These are phyloP conservation scores for Hippocampus barbouri DNA, from an alignment of 2,113 vertebrate species.

Conservation along the genomic window DNA sequence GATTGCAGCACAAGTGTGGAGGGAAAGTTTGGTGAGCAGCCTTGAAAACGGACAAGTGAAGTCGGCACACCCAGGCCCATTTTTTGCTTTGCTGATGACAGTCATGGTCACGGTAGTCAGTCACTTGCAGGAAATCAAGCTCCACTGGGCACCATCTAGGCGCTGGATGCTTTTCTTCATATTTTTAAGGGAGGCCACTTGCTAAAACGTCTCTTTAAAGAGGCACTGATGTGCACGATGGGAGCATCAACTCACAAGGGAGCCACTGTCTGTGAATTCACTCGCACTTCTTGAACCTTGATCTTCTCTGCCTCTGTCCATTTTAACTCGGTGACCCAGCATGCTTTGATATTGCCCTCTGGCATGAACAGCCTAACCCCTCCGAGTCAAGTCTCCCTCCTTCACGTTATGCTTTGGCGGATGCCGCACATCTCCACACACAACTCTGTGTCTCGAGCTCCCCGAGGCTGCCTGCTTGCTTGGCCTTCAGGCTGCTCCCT, in stretches of 20 bases:
- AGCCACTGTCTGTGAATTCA: background rate
- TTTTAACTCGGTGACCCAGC: constrained; percentile 46
- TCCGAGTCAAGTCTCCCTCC: background rate
- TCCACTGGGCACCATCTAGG: background rate
- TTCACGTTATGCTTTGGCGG: background rate
- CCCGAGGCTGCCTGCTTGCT: background rate
- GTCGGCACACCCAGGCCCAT: background rate
- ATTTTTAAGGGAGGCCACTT: constrained; percentile 13
- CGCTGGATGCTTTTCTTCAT: background rate
- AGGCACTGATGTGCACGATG: background rate
- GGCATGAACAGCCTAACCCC: constrained; percentile 5
- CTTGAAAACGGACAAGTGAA: background rate
- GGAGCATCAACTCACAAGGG: background rate
- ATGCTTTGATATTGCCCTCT: constrained; percentile 57
- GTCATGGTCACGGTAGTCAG: background rate
- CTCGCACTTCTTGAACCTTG: constrained; percentile 26
- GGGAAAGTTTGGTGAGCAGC: constrained; percentile 4
- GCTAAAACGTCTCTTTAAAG: constrained; percentile 6
- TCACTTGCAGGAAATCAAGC: background rate
- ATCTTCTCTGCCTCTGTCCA: constrained; percentile 23
- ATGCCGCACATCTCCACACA: background rate
- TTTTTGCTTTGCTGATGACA: background rate
- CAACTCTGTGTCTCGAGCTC: constrained; percentile 5
- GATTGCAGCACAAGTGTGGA: constrained; percentile 49
- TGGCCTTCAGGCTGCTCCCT: constrained; percentile 29